phyloP scores from a whole-genome alignment of 2,888 invertebrate genomes.

The Nyleta sp. region DNA sequence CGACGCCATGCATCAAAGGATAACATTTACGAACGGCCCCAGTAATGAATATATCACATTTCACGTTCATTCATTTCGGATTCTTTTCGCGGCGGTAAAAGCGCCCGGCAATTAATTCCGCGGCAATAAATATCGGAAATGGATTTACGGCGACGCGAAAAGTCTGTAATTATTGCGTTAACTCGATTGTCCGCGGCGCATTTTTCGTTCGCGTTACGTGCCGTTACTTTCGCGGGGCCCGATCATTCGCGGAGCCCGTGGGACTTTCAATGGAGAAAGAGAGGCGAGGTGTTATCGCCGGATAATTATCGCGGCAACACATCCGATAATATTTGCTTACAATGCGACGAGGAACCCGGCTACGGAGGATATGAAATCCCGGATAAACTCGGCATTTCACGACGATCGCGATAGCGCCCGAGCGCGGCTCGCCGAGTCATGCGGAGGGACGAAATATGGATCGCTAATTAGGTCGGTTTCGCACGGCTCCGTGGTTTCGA shows the following conservation, averaged over 20 bases:
- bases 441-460: background rate
- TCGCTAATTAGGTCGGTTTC: slow-evolving; percentile 24
- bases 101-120: slow-evolving; percentile 1
- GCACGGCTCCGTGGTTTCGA: slow-evolving; percentile 20
- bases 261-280: slow-evolving; percentile 35
- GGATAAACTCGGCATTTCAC: slow-evolving; percentile 46
- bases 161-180: slow-evolving; percentile 7
- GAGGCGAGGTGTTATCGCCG: slow-evolving; percentile 33
- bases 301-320: slow-evolving; percentile 57
- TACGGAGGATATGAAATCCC: slow-evolving; percentile 41
- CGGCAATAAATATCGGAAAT: slow-evolving; percentile 27
- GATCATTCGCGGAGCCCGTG: slow-evolving; percentile 42
- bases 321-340: slow-evolving; percentile 62
- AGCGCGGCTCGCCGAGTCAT: slow-evolving; percentile 4
- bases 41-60: slow-evolving; percentile 50
- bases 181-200: background rate
- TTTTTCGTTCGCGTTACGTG: slow-evolving; percentile 32
- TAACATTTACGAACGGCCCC: slow-evolving; percentile 37
- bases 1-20: slow-evolving; percentile 36
- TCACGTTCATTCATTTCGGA: slow-evolving; percentile 29
- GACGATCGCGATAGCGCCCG: slow-evolving; percentile 50
- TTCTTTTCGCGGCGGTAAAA: slow-evolving; percentile 8
- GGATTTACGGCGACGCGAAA: slow-evolving; percentile 10
- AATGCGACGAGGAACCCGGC: slow-evolving; percentile 51
- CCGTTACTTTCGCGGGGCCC: slow-evolving; percentile 39